Percentiles rank a stretch among this genome's conserved stretches.
Evolutionary conservation across 2,888 invertebrate genomes (phyloP).

Genomic region (Agonum fuliginosum): DNA sequence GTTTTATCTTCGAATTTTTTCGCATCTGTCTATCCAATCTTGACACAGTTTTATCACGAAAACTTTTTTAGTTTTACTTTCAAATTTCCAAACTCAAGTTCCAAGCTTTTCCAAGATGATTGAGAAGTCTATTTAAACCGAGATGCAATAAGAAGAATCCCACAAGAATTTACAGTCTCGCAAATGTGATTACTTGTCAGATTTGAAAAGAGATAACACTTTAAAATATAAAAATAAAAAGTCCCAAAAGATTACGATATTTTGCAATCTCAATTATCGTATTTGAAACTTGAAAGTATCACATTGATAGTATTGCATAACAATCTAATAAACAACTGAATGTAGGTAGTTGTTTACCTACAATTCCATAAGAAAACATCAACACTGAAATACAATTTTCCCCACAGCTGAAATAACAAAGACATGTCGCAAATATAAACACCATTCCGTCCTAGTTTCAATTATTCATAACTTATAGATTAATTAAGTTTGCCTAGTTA

Average conservation of each 20-base stretch:
- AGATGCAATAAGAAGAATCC: too few species aligned
- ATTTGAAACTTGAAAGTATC: conserved; percentile 27
- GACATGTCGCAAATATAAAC: background rate
- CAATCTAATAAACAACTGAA: conserved; percentile 15
- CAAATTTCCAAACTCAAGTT: too few species aligned
- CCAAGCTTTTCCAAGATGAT: too few species aligned
- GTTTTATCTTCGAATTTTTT: background rate
- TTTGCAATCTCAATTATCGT: background rate
- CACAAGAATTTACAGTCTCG: too few species aligned
- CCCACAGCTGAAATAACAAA: background rate
- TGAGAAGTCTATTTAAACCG: too few species aligned
- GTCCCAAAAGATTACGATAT: too few species aligned
- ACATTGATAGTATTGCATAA: background rate
- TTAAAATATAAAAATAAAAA: too few species aligned
- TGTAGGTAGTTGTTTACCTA: conserved; percentile 23
- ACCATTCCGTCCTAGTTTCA: background rate
- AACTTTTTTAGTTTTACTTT: background rate
- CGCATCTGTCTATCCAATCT: background rate
- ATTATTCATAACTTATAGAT: background rate
- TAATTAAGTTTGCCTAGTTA: background rate
- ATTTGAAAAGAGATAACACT: too few species aligned
- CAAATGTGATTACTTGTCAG: too few species aligned
- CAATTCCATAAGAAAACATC: background rate
- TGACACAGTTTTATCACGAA: background rate
- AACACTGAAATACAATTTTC: background rate